phyloP scores from a whole-genome alignment of 1,140 invertebrate genomes.

The Brachionus koreanus region DNA sequence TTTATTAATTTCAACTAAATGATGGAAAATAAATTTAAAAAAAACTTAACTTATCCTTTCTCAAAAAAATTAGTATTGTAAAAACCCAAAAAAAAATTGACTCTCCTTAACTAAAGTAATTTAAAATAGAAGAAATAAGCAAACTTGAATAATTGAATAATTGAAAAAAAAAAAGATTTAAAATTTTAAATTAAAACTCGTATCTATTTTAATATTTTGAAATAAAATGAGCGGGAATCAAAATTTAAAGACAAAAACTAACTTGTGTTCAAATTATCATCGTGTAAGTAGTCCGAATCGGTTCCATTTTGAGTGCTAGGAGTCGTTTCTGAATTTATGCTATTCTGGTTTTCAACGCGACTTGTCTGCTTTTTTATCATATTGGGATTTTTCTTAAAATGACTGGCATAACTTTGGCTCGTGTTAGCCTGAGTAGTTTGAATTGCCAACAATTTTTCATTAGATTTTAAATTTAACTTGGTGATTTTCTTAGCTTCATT shows the following conservation, averaged over 20 bases:
- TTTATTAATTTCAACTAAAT: too few relatives aligned
- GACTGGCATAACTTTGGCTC: background rate
- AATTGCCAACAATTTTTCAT: slow-evolving; percentile 32
- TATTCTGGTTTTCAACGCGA: background rate
- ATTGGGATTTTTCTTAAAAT: slow-evolving; percentile 20
- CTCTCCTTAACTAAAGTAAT: too few relatives aligned
- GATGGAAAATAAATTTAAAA: too few relatives aligned
- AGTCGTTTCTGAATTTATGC: background rate
- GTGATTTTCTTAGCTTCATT: background rate
- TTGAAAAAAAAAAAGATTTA: too few relatives aligned
- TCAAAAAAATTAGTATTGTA: too few relatives aligned
- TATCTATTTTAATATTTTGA: too few relatives aligned
- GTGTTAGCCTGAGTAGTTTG: background rate
- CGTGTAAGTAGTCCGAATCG: background rate
- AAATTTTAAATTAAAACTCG: too few relatives aligned
- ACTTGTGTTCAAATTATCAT: slow-evolving; percentile 11
- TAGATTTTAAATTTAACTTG: slow-evolving; percentile 3
- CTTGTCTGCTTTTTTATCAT: background rate
- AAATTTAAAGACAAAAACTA: background rate
- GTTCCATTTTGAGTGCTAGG: background rate
- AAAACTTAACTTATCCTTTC: too few relatives aligned
- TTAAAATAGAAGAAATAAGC: too few relatives aligned
- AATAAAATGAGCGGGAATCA: too few relatives aligned
- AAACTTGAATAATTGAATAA: too few relatives aligned
- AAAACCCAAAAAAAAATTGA: too few relatives aligned